Percentiles rank a stretch among this genome's conserved stretches.
Conservation (phyloP, 2,888 invertebrate genomes). For the Rhogogaster chlorosoma region DNA sequence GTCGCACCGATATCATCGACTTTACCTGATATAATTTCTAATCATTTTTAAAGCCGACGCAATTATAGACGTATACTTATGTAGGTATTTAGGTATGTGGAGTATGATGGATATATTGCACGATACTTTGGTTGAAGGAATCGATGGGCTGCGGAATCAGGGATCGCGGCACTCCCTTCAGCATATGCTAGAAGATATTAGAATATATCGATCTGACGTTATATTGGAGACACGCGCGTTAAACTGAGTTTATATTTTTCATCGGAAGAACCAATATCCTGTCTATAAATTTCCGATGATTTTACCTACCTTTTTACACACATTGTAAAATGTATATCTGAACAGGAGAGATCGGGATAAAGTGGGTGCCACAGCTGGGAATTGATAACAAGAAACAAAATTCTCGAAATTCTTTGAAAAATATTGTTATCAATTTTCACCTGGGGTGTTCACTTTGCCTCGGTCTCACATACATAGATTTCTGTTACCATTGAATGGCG, state of each 20-base stretch:
- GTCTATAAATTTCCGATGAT: constrained; percentile 22
- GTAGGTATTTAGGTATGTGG: not conserved
- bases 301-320: not conserved
- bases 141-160: not conserved
- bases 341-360: too few relatives aligned
- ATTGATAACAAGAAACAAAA: too few relatives aligned
- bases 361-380: too few relatives aligned
- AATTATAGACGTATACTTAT: not conserved
- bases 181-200: not conserved
- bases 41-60: not conserved
- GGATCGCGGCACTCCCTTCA: constrained; percentile 12
- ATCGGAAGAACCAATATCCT: constrained; percentile 1
- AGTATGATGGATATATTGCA: not conserved
- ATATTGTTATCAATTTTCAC: too few relatives aligned
- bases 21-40: not conserved
- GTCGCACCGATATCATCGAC: not conserved
- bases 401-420: too few relatives aligned
- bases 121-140: not conserved
- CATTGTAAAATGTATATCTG: not conserved
- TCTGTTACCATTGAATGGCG: not conserved
- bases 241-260: constrained; percentile 4
- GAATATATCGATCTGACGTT: constrained; percentile 19
- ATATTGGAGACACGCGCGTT: not conserved
- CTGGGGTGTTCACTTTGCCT: too few relatives aligned
- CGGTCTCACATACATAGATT: not conserved